Conservation (phyloP, 2,888 invertebrate genomes). For the Fragum fragum region DNA sequence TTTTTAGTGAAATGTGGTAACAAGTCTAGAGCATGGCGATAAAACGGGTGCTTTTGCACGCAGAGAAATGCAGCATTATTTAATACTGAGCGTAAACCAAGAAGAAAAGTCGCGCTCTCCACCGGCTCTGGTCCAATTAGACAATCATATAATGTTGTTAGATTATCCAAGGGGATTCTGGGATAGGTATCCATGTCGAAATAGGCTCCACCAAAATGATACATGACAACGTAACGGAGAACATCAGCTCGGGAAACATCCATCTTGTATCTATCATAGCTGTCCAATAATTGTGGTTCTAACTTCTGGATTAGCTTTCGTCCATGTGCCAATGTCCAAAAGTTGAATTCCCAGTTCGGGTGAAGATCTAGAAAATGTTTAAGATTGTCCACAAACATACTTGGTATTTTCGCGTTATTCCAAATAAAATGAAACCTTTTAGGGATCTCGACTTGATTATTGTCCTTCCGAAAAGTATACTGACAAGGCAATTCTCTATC, state of each 20-base stretch:
- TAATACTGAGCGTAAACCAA: background rate
- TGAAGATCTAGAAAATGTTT: background rate
- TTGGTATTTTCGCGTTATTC: background rate
- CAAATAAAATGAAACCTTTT: background rate
- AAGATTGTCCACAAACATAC: background rate
- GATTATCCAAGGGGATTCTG: background rate
- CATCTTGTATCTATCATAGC: background rate
- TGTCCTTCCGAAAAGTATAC: too few relatives aligned
- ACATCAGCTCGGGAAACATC: background rate
- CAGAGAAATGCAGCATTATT: background rate
- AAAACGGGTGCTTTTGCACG: background rate
- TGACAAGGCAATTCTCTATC: too few relatives aligned
- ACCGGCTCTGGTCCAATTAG: background rate
- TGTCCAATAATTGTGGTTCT: background rate
- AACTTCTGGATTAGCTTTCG: background rate
- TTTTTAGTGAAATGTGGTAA: background rate
- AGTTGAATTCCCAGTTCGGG: background rate
- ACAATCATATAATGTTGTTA: background rate
- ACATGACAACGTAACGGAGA: background rate
- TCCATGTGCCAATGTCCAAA: background rate
- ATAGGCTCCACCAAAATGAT: background rate
- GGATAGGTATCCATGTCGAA: background rate
- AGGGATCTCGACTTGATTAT: background rate
- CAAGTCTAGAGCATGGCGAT: background rate
- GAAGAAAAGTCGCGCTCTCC: background rate